Evolutionary conservation across 2,113 vertebrate species (phyloP).

Genomic region (Chionis minor): DNA sequence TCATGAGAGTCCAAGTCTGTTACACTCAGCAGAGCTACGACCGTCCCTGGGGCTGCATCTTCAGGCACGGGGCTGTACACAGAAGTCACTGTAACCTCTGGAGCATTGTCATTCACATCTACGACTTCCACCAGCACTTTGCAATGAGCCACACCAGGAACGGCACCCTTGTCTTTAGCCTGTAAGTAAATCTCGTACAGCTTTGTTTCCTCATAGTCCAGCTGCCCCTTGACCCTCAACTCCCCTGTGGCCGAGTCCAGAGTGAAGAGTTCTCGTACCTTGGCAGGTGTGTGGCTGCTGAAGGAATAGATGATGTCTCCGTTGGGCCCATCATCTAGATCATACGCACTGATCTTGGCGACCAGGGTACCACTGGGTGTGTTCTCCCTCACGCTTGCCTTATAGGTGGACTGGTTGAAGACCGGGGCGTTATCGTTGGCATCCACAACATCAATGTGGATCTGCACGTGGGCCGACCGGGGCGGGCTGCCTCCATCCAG

Average conservation of each 20-base stretch:
- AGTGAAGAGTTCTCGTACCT: slow-evolving; percentile 72
- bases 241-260: slow-evolving; percentile 71
- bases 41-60: slow-evolving; percentile 74
- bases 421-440: slow-evolving; percentile 75
- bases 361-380: slow-evolving; percentile 58
- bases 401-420: slow-evolving; percentile 79
- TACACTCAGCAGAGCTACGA: slow-evolving; percentile 77
- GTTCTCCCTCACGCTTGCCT: slow-evolving; percentile 73
- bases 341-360: slow-evolving; percentile 65
- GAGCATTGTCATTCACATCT: slow-evolving; percentile 80
- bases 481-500: slow-evolving; percentile 75
- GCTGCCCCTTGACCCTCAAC: slow-evolving; percentile 72
- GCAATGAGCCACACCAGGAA: slow-evolving; percentile 76
- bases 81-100: slow-evolving; percentile 76
- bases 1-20: slow-evolving; percentile 76
- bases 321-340: slow-evolving; percentile 81
- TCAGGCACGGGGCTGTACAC: slow-evolving; percentile 78
- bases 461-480: slow-evolving; percentile 68
- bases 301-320: slow-evolving; percentile 80
- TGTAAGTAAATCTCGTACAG: slow-evolving; percentile 79
- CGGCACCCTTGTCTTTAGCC: slow-evolving; percentile 77
- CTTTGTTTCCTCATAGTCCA: slow-evolving; percentile 78
- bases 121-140: slow-evolving; percentile 77
- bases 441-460: slow-evolving; percentile 71
- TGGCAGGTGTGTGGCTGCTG: slow-evolving; percentile 73